phyloP scores from a whole-genome alignment of 2,113 vertebrate species.

The Corythoichthys haematopterus region DNA sequence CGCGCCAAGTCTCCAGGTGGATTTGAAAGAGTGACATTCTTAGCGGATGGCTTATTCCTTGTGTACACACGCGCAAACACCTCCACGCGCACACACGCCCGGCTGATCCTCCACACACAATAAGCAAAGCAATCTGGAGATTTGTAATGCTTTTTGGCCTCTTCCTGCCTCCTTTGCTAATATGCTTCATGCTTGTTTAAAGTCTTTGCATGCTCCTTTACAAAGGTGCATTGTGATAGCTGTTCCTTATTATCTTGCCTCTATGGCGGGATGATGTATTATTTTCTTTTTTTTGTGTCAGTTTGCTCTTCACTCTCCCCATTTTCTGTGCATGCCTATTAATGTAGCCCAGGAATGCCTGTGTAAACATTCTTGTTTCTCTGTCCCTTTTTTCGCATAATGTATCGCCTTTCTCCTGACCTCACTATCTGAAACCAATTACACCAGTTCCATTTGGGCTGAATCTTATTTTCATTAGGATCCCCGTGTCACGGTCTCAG shows the following conservation, averaged over 20 bases:
- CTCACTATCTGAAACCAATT: conserved; percentile 99
- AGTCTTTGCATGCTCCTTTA: conserved; percentile 63
- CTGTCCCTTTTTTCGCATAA: conserved; percentile 81
- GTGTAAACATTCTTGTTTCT: conserved; percentile 97
- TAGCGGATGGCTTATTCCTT: conserved; percentile 51
- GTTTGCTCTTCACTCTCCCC: conserved; percentile 34
- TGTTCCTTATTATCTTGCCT: conserved; percentile 62
- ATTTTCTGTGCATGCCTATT: conserved; percentile 70
- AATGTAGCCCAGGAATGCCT: conserved; percentile 85
- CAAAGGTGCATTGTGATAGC: conserved; percentile 68
- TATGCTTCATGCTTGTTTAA: conserved; percentile 74
- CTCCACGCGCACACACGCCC: not conserved
- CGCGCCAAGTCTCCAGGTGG: conserved; percentile 47
- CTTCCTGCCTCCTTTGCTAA: conserved; percentile 39
- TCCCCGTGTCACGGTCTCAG: conserved; percentile 81
- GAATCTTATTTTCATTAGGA: conserved; percentile 98
- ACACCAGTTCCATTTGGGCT: conserved; percentile 96
- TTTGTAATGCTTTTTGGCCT: conserved; percentile 57
- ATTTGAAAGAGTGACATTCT: conserved; percentile 57
- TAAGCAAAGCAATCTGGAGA: conserved; percentile 59
- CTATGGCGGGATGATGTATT: conserved; percentile 40
- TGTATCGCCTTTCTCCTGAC: conserved; percentile 95
- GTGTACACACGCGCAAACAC: not conserved
- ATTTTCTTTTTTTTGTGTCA: conserved; percentile 41
- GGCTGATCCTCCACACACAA: conserved; percentile 22